Base-by-base conservation (phyloP, 1,140 invertebrate genomes). In the Drosophila tsacasi region DNA sequence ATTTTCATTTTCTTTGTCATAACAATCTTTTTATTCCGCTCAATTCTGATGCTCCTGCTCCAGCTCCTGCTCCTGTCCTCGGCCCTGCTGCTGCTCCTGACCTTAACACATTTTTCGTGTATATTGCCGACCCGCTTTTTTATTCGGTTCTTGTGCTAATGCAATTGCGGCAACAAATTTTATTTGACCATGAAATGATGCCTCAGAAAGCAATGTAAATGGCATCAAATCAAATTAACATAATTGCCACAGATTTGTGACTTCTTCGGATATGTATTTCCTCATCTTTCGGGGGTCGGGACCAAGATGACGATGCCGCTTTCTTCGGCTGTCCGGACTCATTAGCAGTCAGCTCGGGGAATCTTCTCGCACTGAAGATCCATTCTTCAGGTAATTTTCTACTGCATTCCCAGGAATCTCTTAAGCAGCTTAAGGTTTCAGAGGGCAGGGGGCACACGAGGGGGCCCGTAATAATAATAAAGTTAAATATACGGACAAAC, bases 1-100 rank as follows among this genome's bases (percentile, higher is more conserved):
- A 90, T 89, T 89, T 89, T 90, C 84, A 89, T 89, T 89, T 84
- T 76, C 85, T 84, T 90, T 81, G 84, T 89, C 85, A 89, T 89
- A 89, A 90, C 81, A 89, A 84, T 87, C 82, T 86, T 89, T 83
- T 79, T 82, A 63, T 81, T 69, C 59, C 30, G 59, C 73, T 69
- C 72, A 62, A 79, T 79, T 50, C 65, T 76, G 73, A 74, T 72
- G 55, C 21, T 58, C 57, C 66, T 35, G 21, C 62, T 58, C 12
- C 35, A 44, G 32, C 23, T 47, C 40, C 46, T 76, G 60, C 27
- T 52, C 21, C 49, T 47, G 15, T n/a, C 27, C 27, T 46, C 44
- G 44, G 21, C 12, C 19, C n/a, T 21, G n/a, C 49, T 19, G n/a
- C 50, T 35, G 50, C 52, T 44, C 50, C 79, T 78, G 74, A 78